Evolutionary conservation across 1,140 invertebrate genomes (phyloP).

Genomic region (Acromyrmex echinatior): DNA sequence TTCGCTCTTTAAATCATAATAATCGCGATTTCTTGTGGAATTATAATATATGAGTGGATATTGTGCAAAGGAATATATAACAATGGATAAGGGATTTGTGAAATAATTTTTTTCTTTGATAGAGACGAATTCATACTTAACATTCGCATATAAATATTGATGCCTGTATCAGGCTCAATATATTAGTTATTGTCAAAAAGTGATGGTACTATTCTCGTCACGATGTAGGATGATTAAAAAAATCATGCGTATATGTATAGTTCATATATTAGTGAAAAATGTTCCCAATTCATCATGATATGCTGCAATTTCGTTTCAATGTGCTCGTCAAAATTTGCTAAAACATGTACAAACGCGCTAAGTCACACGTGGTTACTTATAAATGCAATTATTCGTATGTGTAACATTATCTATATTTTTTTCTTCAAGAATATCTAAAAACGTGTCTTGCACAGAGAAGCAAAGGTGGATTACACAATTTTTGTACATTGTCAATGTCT

Average conservation of each 20-base stretch:
- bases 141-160: conserved; percentile 70
- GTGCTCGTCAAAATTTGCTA: conserved; percentile 77
- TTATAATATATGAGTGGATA: conserved; percentile 53
- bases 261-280: conserved; percentile 81
- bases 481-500: conserved; percentile 82
- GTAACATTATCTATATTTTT: conserved; percentile 82
- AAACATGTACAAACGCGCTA: conserved; percentile 81
- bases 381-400: conserved; percentile 80
- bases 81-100: conserved; percentile 42
- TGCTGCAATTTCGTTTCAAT: conserved; percentile 76
- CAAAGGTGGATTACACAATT: conserved; percentile 80
- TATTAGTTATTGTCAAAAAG: conserved; percentile 75
- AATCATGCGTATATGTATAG: conserved; percentile 76
- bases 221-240: conserved; percentile 75
- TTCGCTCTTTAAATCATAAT: conserved; percentile 52
- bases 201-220: conserved; percentile 66
- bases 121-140: conserved; percentile 57
- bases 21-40: conserved; percentile 24
- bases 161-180: conserved; percentile 61
- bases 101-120: conserved; percentile 24
- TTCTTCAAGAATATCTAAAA: conserved; percentile 81
- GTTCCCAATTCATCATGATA: conserved; percentile 80
- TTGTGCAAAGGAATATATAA: conserved; percentile 60
- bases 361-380: conserved; percentile 81
- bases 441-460: conserved; percentile 80